Evolutionary conservation across 2,113 vertebrate genomes (phyloP).

Genomic region (Ptilonorhynchus violaceus): DNA sequence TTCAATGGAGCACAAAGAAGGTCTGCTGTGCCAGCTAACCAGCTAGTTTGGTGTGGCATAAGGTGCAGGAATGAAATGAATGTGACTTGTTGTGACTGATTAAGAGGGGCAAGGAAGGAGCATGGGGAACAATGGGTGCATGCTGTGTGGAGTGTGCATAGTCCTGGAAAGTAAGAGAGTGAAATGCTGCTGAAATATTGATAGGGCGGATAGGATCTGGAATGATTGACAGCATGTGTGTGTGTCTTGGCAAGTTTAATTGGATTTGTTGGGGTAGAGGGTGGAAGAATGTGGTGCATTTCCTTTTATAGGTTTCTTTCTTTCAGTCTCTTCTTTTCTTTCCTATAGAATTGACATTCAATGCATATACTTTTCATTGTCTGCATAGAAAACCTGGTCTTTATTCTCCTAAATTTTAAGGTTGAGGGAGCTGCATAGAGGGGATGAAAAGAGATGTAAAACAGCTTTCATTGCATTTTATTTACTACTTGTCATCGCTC

Average conservation of each 20-base stretch:
- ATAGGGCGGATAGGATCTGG: background rate
- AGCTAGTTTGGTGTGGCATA: background rate
- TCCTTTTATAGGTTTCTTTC: conserved; percentile 28
- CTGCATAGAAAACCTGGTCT: background rate
- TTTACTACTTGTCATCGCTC: conserved; percentile 13
- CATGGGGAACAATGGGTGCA: conserved; percentile 1
- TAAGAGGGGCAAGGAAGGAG: conserved; percentile 7
- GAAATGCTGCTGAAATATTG: conserved; percentile 62
- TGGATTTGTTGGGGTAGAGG: conserved; percentile 43
- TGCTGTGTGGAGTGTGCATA: conserved; percentile 20
- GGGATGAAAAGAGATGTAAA: background rate
- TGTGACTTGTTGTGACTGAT: conserved; percentile 26
- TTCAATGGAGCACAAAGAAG: background rate
- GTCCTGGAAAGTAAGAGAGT: background rate
- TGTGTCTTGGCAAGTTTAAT: conserved; percentile 56
- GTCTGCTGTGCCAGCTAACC: background rate
- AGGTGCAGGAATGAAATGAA: background rate
- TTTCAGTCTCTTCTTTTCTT: background rate
- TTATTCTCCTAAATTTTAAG: conserved; percentile 2
- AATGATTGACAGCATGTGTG: conserved; percentile 11
- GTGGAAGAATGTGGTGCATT: conserved; percentile 16
- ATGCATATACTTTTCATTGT: background rate
- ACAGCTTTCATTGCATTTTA: background rate
- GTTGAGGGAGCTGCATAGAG: background rate
- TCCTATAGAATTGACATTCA: background rate